phyloP scores from a whole-genome alignment of 1,140 invertebrate species.

The Matsumurasca onukii region DNA sequence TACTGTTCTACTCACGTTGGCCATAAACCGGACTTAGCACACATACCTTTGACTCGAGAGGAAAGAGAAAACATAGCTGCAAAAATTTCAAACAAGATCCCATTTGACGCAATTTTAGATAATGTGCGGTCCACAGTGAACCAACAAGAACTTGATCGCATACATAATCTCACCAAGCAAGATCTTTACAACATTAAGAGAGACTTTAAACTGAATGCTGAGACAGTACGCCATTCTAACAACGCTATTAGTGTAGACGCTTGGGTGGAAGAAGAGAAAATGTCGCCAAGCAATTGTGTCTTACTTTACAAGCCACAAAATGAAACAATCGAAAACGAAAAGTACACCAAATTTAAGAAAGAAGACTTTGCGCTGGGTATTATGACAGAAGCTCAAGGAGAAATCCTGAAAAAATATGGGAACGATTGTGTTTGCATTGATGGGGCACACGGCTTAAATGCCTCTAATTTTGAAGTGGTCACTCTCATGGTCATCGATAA shows the following conservation, averaged over 20 bases:
- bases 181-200: background rate
- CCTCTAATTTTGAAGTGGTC: background rate
- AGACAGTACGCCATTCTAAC: background rate
- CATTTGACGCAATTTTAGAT: constrained; percentile 7
- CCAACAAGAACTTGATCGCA: background rate
- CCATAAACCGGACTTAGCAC: constrained; percentile 1
- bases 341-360: background rate
- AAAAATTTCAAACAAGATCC: background rate
- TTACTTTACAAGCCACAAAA: background rate
- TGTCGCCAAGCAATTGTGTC: background rate
- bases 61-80: background rate
- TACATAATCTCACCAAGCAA: constrained; percentile 1
- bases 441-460: background rate
- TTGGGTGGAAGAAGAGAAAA: background rate
- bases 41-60: background rate
- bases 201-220: background rate
- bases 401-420: background rate
- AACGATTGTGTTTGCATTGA: background rate
- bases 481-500: background rate
- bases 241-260: background rate
- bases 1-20: constrained; percentile 12
- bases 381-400: background rate
- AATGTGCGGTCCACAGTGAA: background rate
- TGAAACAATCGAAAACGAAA: background rate
- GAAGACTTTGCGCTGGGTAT: background rate